phyloP scores from a whole-genome alignment of 2,888 invertebrate species.

The Amiota minor region DNA sequence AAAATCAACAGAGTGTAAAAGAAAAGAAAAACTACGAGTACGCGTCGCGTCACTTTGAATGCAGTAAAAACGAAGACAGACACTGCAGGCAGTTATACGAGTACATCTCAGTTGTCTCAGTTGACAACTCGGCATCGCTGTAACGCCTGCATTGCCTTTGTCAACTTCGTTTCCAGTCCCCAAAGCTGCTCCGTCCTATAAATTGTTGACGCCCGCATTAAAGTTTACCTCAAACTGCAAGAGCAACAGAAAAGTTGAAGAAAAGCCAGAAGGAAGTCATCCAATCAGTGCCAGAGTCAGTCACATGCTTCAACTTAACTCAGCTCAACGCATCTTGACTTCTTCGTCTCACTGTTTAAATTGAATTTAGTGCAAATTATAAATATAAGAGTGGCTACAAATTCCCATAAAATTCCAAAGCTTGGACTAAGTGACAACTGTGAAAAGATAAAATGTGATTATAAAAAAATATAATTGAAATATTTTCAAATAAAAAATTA shows the following conservation, averaged over 20 bases:
- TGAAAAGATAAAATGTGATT: too few species aligned
- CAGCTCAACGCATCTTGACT: too few species aligned
- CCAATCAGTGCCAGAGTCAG: slow-evolving; percentile 7
- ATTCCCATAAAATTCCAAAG: too few species aligned
- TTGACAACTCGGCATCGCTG: not conserved
- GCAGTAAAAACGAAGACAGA: too few species aligned
- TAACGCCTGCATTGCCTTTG: not conserved
- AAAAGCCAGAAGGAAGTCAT: slow-evolving; percentile 20
- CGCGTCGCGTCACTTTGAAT: too few species aligned
- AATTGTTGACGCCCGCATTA: slow-evolving; percentile 14
- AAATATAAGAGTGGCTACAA: not conserved
- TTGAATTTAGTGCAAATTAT: not conserved
- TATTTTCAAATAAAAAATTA: too few species aligned
- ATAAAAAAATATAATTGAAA: too few species aligned
- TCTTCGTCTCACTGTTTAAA: not conserved
- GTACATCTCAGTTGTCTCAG: not conserved
- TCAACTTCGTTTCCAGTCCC: not conserved
- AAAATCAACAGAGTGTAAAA: too few species aligned
- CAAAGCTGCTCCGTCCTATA: not conserved
- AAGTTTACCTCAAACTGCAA: slow-evolving; percentile 17
- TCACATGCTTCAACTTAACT: not conserved
- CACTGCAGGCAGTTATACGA: not conserved
- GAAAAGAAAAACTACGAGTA: too few species aligned
- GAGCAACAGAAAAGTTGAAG: slow-evolving; percentile 7
- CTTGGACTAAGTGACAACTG: too few species aligned